Base-by-base conservation (phyloP, 2,113 vertebrate species). In the Callipepla squamata region DNA sequence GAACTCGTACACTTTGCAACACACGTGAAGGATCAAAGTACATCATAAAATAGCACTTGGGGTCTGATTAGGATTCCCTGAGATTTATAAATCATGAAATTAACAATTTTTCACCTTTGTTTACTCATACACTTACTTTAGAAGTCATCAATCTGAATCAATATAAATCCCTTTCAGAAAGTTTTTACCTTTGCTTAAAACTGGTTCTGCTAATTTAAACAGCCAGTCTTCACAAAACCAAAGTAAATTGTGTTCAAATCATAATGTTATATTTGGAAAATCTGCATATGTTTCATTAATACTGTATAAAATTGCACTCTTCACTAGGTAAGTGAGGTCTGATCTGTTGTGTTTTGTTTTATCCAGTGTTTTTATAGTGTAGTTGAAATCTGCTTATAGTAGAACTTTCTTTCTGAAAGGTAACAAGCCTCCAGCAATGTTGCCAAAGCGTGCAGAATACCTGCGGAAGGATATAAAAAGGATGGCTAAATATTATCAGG, bases 391-490 rank as follows among this genome's bases (percentile, higher is more conserved):
- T 50, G 51, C 48, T 53, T 57, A 51, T 32, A 88, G 48, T 6
- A 28, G 32, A 63, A 42, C 15, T 48, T 65, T 91, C 62, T 91
- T 75, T 47, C 80, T 85, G 11, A 61, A 96, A 99, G 99, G 98
- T 79, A 99, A 99, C 96, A 97, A 96, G 50, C 97, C 98, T 0
- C 99, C 98, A 67, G 97, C 80, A 57, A 1, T 98, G 92, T 51
- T 99, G 75, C 98, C 98, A 23, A 97, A 97, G 79, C 99, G 98
- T 95, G 98, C 40, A 2, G 8, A 81, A 30, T 99, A 99, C 95
- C 11, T 99, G 96, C 4, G 0, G 7, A 94, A 94, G 9, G 99
- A 99, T 63, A 0, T 99, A 4, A 20, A 6, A 9, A 97, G 96
- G 74, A 88, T 98, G 96, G 80, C 90, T 21, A 65, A 97, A 42